These are phyloP conservation scores for Dyspetes luteomarginatus DNA, from an alignment of 2,888 invertebrate species.

Conservation along the genomic window DNA sequence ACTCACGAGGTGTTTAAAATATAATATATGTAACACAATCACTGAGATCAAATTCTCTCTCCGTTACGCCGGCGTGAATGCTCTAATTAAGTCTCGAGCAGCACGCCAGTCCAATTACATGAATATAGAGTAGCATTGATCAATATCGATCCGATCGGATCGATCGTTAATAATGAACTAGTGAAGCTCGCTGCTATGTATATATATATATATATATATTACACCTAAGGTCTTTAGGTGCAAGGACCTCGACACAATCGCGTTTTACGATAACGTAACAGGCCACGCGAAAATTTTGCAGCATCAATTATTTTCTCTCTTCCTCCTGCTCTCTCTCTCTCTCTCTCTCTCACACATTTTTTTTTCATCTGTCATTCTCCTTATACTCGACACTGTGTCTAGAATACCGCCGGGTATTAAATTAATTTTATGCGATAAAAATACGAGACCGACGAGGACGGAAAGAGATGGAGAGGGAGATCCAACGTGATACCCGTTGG, in stretches of 20 bases:
- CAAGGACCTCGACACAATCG: conserved; percentile 28
- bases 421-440: conserved; percentile 65
- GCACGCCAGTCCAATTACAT: no score
- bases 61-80: no score
- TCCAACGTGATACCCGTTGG: conserved; percentile 57
- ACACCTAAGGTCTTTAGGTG: neutral
- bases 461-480: conserved; percentile 1
- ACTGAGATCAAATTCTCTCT: no score
- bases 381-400: neutral
- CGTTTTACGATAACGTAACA: conserved; percentile 40
- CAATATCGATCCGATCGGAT: conserved; percentile 47
- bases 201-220: neutral
- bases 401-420: conserved; percentile 50
- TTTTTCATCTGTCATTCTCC: conserved; percentile 23
- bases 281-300: conserved; percentile 38
- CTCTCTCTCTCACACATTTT: conserved; percentile 12
- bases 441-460: conserved; percentile 32
- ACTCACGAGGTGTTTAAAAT: no score
- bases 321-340: conserved; percentile 3
- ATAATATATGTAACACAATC: no score
- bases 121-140: conserved; percentile 39
- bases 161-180: conserved; percentile 39
- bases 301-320: conserved; percentile 27
- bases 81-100: no score
- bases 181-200: conserved; percentile 12